phyloP scores from a whole-genome alignment of 2,888 invertebrate species.

The Netelia inedita region DNA sequence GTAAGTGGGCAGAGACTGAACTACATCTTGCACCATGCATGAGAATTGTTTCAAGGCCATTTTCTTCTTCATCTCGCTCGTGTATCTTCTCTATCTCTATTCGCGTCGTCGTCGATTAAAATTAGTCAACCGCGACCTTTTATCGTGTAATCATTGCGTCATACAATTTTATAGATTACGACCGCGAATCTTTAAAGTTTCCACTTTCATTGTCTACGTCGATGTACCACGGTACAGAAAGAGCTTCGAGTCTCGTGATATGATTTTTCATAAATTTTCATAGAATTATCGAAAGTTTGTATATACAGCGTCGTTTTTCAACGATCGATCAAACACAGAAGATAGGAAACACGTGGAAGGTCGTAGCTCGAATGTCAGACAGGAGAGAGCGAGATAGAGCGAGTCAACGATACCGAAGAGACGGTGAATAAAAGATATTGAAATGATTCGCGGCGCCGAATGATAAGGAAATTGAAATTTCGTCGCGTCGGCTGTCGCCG shows the following conservation, averaged over 20 bases:
- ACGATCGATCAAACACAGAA: slow-evolving; percentile 64
- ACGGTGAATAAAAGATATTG: slow-evolving; percentile 9
- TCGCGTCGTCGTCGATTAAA: slow-evolving; percentile 58
- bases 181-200: slow-evolving; percentile 4
- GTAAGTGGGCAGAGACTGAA: slow-evolving; percentile 66
- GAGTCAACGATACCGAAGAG: slow-evolving; percentile 40
- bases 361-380: slow-evolving; percentile 32
- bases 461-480: slow-evolving; percentile 65
- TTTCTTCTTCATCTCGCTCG: slow-evolving; percentile 49
- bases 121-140: slow-evolving; percentile 68
- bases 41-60: slow-evolving; percentile 62
- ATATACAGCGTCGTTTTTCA: slow-evolving; percentile 48
- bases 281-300: background rate
- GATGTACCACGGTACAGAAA: background rate
- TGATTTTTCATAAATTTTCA: background rate
- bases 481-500: slow-evolving; percentile 30
- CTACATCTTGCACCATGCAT: slow-evolving; percentile 61
- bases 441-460: slow-evolving; percentile 61
- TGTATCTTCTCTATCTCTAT: slow-evolving; percentile 37
- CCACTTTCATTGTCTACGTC: background rate
- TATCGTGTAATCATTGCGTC: slow-evolving; percentile 67
- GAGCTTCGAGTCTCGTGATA: background rate
- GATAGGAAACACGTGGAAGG: slow-evolving; percentile 68
- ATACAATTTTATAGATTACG: slow-evolving; percentile 31
- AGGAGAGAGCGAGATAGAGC: slow-evolving; percentile 23